Conservation (phyloP, 2,888 invertebrate genomes). For the Dastarcus helophoroides region DNA sequence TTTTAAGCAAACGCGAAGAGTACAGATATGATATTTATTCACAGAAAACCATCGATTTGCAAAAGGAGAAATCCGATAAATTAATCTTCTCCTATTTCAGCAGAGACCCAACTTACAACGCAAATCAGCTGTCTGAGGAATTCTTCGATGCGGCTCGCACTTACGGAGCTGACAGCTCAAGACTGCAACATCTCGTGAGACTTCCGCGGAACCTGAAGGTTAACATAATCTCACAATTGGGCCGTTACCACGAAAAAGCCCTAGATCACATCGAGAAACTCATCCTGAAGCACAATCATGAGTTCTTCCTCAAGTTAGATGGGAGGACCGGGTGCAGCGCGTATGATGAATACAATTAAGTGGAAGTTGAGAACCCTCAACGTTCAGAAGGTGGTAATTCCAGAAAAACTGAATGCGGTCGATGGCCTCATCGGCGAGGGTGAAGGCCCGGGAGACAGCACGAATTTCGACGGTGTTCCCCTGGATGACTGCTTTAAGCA, state of each 20-base stretch:
- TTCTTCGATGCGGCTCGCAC: constrained; percentile 19
- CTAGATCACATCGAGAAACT: constrained; percentile 40
- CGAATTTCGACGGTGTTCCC: constrained; percentile 18
- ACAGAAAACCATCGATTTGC: constrained; percentile 23
- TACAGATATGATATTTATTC: constrained; percentile 28
- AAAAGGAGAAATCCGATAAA: constrained; percentile 21
- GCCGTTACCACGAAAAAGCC: constrained; percentile 39
- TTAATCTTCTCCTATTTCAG: constrained; percentile 36
- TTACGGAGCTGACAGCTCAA: constrained; percentile 15
- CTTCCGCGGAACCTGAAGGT: constrained; percentile 39
- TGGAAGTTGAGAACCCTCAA: constrained; percentile 35
- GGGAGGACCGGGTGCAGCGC: constrained; percentile 38
- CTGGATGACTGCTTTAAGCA: constrained; percentile 29
- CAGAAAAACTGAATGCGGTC: constrained; percentile 23
- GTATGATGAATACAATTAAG: constrained; percentile 42
- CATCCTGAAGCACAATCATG: constrained; percentile 42
- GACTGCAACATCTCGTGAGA: constrained; percentile 39
- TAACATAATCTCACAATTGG: constrained; percentile 39
- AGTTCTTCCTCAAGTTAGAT: constrained; percentile 47
- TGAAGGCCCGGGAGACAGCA: constrained; percentile 12
- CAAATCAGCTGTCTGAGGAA: constrained; percentile 23
- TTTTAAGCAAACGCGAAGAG: constrained; percentile 34
- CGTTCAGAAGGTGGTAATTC: constrained; percentile 29
- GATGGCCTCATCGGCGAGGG: constrained; percentile 7
- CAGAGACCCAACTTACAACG: constrained; percentile 27